phyloP scores from a whole-genome alignment of 2,113 vertebrate species.

The Platysteira castanea region DNA sequence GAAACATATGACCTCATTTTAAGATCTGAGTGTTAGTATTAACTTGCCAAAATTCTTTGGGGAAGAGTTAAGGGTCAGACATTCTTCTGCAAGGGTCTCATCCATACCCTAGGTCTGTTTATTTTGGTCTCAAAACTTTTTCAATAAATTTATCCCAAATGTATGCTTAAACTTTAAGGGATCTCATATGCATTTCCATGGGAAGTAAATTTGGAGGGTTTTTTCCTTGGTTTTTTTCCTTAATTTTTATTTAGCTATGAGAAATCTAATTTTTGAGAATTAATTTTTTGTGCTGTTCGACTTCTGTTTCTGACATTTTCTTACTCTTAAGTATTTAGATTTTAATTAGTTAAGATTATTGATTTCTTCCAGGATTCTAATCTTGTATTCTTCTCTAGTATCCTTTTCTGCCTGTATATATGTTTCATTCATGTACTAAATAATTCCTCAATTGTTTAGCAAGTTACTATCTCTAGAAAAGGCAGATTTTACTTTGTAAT shows the following conservation, averaged over 20 bases:
- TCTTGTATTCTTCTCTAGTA: neutral
- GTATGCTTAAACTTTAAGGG: neutral
- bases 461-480: neutral
- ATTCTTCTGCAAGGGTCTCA: neutral
- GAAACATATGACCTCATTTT: neutral
- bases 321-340: neutral
- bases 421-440: neutral
- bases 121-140: neutral
- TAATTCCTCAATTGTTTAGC: neutral
- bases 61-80: neutral
- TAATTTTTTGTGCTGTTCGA: neutral
- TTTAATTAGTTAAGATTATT: neutral
- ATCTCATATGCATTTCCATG: neutral
- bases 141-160: neutral
- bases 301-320: neutral
- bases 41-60: neutral
- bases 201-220: neutral
- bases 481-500: neutral
- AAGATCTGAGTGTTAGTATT: neutral
- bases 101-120: neutral
- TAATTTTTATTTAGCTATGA: neutral
- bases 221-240: fast-evolving
- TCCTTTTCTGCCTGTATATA: neutral
- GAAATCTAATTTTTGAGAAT: neutral
- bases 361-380: neutral